A percentile compares a stretch with the other conserved stretches of the same genome.
These are phyloP conservation scores for Cephalotes varians DNA, from an alignment of 2,888 invertebrate species.

Conservation along the genomic window DNA sequence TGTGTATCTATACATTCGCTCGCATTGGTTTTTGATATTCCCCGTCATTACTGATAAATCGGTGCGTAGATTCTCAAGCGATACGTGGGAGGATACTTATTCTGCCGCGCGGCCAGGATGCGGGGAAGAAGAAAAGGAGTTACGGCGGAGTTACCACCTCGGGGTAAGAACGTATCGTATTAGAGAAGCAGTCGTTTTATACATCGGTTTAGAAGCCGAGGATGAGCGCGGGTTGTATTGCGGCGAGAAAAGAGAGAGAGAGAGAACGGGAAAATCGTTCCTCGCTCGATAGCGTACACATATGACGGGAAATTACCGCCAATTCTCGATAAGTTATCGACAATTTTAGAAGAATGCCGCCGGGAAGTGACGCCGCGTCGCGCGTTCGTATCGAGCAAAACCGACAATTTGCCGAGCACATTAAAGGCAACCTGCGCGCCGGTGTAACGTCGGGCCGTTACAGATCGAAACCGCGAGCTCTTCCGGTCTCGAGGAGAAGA, in stretches of 20 bases:
- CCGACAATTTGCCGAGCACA: conserved; percentile 78
- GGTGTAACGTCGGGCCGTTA: conserved; percentile 58
- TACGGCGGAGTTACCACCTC: conserved; percentile 41
- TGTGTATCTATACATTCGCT: not conserved
- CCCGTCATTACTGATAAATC: conserved; percentile 4
- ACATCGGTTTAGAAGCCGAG: conserved; percentile 55
- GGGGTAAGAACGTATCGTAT: conserved; percentile 55
- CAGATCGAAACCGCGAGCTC: conserved; percentile 68
- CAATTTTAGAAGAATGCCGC: conserved; percentile 81
- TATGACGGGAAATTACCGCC: conserved; percentile 76
- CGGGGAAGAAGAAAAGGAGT: conserved; percentile 36
- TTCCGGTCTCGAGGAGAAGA: conserved; percentile 49
- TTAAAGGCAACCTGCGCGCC: conserved; percentile 65
- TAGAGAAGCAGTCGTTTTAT: conserved; percentile 49
- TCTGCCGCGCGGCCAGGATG: conserved; percentile 28
- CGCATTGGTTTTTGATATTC: not conserved
- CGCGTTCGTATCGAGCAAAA: conserved; percentile 68
- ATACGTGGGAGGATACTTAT: conserved; percentile 54
- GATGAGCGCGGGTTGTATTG: conserved; percentile 10
- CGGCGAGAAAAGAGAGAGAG: not conserved
- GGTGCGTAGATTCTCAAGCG: conserved; percentile 26
- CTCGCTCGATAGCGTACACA: conserved; percentile 57
- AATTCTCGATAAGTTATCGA: conserved; percentile 83
- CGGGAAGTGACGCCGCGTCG: conserved; percentile 71
- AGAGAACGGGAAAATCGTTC: conserved; percentile 59